Conservation (phyloP, 1,140 invertebrate genomes). For the Tenebrio molitor region DNA sequence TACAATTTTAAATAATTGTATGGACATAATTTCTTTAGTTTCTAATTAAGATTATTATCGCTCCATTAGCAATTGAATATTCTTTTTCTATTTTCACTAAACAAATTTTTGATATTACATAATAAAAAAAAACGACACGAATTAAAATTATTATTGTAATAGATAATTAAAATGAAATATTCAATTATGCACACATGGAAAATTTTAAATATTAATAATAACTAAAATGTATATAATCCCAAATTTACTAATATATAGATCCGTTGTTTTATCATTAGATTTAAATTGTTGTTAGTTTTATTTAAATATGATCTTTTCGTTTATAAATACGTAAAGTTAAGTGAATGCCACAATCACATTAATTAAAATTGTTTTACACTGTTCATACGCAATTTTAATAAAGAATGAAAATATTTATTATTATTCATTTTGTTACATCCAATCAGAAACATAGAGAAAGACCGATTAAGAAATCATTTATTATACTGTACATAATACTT, state of each 20-base stretch:
- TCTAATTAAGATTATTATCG: not conserved
- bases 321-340: slow-evolving; percentile 47
- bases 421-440: not conserved
- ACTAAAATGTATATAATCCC: slow-evolving; percentile 29
- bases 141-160: slow-evolving; percentile 27
- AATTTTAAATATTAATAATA: slow-evolving; percentile 20
- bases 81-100: not conserved
- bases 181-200: slow-evolving; percentile 30
- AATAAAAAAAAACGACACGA: slow-evolving; percentile 18
- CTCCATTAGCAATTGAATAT: not conserved
- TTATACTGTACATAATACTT: no score
- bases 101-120: not conserved
- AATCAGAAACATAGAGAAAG: not conserved
- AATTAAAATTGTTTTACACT: slow-evolving; percentile 62
- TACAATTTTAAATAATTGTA: no score
- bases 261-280: slow-evolving; percentile 25
- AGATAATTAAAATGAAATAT: not conserved
- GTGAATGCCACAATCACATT: slow-evolving; percentile 60
- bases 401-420: slow-evolving; percentile 49
- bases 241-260: slow-evolving; percentile 23
- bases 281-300: slow-evolving; percentile 43
- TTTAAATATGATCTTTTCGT: slow-evolving; percentile 25
- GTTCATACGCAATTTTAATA: slow-evolving; percentile 63
- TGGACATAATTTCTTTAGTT: no score
- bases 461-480: not conserved